These are phyloP conservation scores for Lepidostoma basale DNA, from an alignment of 1,140 invertebrate genomes.

Conservation along the genomic window DNA sequence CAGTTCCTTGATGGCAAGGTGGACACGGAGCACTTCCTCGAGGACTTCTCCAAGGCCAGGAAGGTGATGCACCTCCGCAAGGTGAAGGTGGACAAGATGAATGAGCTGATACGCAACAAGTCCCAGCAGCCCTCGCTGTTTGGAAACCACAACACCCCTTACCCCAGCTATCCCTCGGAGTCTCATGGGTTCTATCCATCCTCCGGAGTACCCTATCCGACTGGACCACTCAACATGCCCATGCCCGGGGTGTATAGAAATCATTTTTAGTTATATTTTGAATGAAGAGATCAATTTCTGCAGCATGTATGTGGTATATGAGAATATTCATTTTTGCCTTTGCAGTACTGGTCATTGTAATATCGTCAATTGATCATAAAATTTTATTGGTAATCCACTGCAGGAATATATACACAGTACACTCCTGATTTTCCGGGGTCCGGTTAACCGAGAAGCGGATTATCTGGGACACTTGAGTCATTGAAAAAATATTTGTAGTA, in stretches of 20 bases:
- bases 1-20: conserved; percentile 76
- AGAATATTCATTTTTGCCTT: too few species aligned
- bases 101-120: conserved; percentile 69
- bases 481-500: too few species aligned
- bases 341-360: too few species aligned
- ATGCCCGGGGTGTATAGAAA: conserved; percentile 62
- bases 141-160: conserved; percentile 24
- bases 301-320: not conserved
- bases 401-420: too few species aligned
- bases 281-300: not conserved
- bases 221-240: conserved; percentile 64
- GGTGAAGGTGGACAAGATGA: conserved; percentile 87
- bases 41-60: conserved; percentile 73
- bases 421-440: too few species aligned
- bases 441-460: too few species aligned
- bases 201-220: conserved; percentile 61
- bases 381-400: too few species aligned
- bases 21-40: conserved; percentile 79
- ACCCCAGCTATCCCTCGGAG: conserved; percentile 17
- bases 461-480: too few species aligned
- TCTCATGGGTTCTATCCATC: conserved; percentile 42
- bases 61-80: conserved; percentile 80
- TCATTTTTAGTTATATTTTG: conserved; percentile 51
- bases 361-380: too few species aligned
- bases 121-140: conserved; percentile 45